Conservation (phyloP, 2,113 vertebrate genomes). For the Phalacrocorax pelagicus region DNA sequence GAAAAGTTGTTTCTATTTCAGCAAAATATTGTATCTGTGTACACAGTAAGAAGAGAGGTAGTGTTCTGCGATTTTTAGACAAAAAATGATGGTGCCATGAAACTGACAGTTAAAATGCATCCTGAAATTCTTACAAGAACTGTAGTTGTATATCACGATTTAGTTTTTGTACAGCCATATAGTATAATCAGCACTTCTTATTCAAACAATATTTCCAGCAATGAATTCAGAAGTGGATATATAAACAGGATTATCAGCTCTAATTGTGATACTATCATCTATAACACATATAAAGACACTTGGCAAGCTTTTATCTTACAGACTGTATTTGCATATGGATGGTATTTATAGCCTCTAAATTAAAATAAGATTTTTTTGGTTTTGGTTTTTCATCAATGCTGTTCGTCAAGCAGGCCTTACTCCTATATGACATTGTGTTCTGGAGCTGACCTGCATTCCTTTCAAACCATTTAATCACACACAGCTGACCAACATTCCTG, state of each 20-base stretch:
- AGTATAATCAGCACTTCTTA: neutral
- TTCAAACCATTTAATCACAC: slow-evolving; percentile 68
- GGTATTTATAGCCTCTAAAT: slow-evolving; percentile 37
- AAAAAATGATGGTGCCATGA: neutral
- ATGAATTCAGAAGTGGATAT: neutral
- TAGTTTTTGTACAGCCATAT: neutral
- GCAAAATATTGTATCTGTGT: neutral
- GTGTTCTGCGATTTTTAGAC: neutral
- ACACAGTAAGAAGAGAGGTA: neutral
- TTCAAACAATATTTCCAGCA: neutral
- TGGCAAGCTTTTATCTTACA: slow-evolving; percentile 12
- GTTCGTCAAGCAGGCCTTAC: neutral
- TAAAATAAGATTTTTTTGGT: neutral
- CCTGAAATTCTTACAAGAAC: neutral
- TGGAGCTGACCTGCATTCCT: slow-evolving; percentile 63
- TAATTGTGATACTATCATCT: neutral
- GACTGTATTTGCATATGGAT: neutral
- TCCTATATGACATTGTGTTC: slow-evolving; percentile 10
- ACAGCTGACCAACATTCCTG: slow-evolving; percentile 71
- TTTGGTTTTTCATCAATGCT: neutral
- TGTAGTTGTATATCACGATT: neutral
- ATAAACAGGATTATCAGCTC: neutral
- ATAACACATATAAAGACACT: neutral
- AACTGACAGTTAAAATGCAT: neutral
- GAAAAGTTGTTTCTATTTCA: neutral